These are phyloP conservation scores for Oryzias celebensis DNA, from an alignment of 2,113 vertebrate genomes.

Conservation along the genomic window DNA sequence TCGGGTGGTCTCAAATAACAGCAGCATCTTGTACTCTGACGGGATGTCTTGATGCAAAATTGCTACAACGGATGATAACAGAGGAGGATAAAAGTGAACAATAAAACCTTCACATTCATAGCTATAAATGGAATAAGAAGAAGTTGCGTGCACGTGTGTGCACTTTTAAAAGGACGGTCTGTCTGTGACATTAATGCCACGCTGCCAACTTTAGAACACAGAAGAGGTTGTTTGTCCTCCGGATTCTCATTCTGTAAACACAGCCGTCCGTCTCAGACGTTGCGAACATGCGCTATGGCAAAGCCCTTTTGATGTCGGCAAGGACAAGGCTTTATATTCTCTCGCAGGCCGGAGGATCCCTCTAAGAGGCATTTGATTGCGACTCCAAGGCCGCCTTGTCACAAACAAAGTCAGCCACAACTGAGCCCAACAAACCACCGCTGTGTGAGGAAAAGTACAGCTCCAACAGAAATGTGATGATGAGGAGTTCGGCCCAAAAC, in stretches of 20 bases:
- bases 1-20: slow-evolving; percentile 30
- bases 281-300: slow-evolving; percentile 35
- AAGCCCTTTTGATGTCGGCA: slow-evolving; percentile 45
- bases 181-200: slow-evolving; percentile 40
- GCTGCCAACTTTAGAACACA: slow-evolving; percentile 44
- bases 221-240: slow-evolving; percentile 30
- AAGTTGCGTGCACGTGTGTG: slow-evolving; percentile 8
- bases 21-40: slow-evolving; percentile 13
- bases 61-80: slow-evolving; percentile 6
- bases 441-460: slow-evolving; percentile 10
- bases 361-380: slow-evolving; percentile 43
- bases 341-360: slow-evolving; percentile 34
- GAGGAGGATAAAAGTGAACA: slow-evolving; percentile 10
- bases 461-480: slow-evolving; percentile 5
- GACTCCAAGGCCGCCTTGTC: slow-evolving; percentile 46
- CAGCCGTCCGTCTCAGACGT: slow-evolving; percentile 17
- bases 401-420: slow-evolving; percentile 53
- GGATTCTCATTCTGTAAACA: slow-evolving; percentile 28
- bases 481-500: background rate
- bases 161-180: slow-evolving; percentile 32
- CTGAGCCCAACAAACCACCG: slow-evolving; percentile 20
- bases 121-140: slow-evolving; percentile 52
- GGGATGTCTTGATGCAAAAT: background rate
- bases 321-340: slow-evolving; percentile 39
- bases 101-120: slow-evolving; percentile 30